Evolutionary conservation across 1,140 invertebrate genomes (phyloP).

Genomic region (Trigoniulus corallinus): DNA sequence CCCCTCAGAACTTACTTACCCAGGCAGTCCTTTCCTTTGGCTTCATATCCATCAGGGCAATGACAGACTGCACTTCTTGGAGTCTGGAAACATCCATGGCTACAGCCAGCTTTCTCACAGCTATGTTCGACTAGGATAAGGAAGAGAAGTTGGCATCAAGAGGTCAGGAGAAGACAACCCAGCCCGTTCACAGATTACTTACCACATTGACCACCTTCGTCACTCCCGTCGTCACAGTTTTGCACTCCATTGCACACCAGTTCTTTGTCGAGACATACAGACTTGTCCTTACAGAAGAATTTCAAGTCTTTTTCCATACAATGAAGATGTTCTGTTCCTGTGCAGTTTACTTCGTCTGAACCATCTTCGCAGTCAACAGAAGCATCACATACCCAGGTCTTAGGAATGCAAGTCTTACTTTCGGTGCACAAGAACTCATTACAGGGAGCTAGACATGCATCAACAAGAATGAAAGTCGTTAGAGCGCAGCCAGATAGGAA

Average conservation of each 20-base stretch:
- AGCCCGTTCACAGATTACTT: too few relatives aligned
- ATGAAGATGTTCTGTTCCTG: not conserved
- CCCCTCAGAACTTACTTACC: too few relatives aligned
- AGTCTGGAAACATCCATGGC: slow-evolving; percentile 29
- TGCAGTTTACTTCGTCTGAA: slow-evolving; percentile 16
- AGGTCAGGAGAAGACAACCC: slow-evolving; percentile 1
- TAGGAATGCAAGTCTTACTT: slow-evolving; percentile 1
- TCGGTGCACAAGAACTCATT: not conserved
- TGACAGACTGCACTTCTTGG: slow-evolving; percentile 28
- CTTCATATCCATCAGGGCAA: slow-evolving; percentile 28
- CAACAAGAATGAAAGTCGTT: not conserved
- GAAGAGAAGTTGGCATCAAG: not conserved
- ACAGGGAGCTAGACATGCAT: not conserved
- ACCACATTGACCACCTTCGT: slow-evolving; percentile 37
- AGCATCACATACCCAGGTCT: slow-evolving; percentile 17
- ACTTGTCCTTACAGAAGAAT: slow-evolving; percentile 2
- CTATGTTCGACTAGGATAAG: not conserved
- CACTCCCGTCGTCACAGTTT: slow-evolving; percentile 49
- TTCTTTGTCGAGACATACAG: slow-evolving; percentile 38
- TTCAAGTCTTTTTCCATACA: not conserved
- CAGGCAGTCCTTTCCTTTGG: slow-evolving; percentile 22
- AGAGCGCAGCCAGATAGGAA: not conserved
- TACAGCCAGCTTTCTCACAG: slow-evolving; percentile 21
- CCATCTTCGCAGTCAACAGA: slow-evolving; percentile 14
- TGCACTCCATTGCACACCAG: slow-evolving; percentile 35